Conservation (phyloP, 1,140 invertebrate genomes). For the Philopotamus ludificatus region DNA sequence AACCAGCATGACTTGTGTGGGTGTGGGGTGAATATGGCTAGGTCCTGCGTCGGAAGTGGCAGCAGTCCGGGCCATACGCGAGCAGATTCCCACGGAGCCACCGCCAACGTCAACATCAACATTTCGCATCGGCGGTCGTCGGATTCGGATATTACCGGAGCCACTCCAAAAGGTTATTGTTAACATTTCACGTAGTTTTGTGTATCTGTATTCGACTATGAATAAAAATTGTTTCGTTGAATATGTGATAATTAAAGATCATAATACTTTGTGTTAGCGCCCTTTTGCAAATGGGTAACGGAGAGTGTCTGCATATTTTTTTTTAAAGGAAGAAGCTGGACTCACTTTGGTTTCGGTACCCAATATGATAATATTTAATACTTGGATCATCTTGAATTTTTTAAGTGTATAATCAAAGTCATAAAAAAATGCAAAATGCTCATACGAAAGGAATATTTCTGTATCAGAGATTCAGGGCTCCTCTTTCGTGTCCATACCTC, state of each 20-base stretch:
- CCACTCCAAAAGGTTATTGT: conserved; percentile 82
- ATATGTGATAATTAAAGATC: not conserved
- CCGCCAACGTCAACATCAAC: conserved; percentile 57
- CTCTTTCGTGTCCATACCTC: too few relatives aligned
- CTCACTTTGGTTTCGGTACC: too few relatives aligned
- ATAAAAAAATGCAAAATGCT: too few relatives aligned
- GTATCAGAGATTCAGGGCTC: too few relatives aligned
- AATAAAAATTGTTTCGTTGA: not conserved
- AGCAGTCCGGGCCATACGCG: conserved; percentile 47
- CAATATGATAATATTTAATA: too few relatives aligned
- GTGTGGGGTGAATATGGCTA: conserved; percentile 35
- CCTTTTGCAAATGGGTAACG: not conserved
- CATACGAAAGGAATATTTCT: too few relatives aligned
- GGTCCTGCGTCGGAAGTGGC: conserved; percentile 20
- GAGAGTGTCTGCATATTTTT: too few relatives aligned
- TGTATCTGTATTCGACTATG: not conserved
- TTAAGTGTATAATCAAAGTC: too few relatives aligned
- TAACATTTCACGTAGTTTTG: not conserved
- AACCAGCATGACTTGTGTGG: conserved; percentile 40
- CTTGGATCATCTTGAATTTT: too few relatives aligned
- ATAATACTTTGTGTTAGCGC: not conserved
- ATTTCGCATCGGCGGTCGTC: conserved; percentile 78
- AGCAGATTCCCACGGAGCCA: conserved; percentile 50
- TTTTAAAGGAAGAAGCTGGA: too few relatives aligned
- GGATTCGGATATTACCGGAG: conserved; percentile 89